Evolutionary conservation across 2,888 invertebrate species (phyloP).

Genomic region (Drosophila nr. medialis): DNA sequence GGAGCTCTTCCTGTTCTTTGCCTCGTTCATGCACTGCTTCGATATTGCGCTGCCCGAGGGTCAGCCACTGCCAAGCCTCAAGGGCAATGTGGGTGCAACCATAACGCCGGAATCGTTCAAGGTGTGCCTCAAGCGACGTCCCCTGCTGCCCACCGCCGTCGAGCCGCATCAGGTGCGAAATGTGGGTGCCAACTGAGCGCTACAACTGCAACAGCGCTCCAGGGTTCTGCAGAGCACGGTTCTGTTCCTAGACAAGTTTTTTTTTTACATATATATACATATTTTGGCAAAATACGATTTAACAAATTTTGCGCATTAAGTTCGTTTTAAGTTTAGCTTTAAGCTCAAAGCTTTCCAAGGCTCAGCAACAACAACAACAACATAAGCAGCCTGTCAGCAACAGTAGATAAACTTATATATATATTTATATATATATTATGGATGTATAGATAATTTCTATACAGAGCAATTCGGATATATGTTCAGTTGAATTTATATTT

Average conservation of each 20-base stretch:
- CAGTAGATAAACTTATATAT: constrained; percentile 7
- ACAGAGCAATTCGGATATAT: not conserved
- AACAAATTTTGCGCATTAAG: constrained; percentile 5
- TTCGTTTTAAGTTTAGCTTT: constrained; percentile 1
- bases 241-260: constrained; percentile 82
- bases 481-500: not conserved
- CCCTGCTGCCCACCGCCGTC: constrained; percentile 81
- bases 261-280: constrained; percentile 5
- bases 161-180: constrained; percentile 85
- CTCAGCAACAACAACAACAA: constrained; percentile 14
- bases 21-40: constrained; percentile 93
- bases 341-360: constrained; percentile 19
- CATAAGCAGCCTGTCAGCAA: constrained; percentile 12
- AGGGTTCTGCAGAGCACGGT: constrained; percentile 82
- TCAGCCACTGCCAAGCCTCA: constrained; percentile 90
- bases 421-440: constrained; percentile 7
- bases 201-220: constrained; percentile 1
- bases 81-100: constrained; percentile 93
- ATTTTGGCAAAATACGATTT: constrained; percentile 6
- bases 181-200: constrained; percentile 85
- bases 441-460: not conserved
- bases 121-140: constrained; percentile 88
- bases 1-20: constrained; percentile 95
- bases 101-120: constrained; percentile 92
- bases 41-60: constrained; percentile 90